Conservation (phyloP, 2,113 vertebrate genomes). For the Oplegnathus fasciatus region DNA sequence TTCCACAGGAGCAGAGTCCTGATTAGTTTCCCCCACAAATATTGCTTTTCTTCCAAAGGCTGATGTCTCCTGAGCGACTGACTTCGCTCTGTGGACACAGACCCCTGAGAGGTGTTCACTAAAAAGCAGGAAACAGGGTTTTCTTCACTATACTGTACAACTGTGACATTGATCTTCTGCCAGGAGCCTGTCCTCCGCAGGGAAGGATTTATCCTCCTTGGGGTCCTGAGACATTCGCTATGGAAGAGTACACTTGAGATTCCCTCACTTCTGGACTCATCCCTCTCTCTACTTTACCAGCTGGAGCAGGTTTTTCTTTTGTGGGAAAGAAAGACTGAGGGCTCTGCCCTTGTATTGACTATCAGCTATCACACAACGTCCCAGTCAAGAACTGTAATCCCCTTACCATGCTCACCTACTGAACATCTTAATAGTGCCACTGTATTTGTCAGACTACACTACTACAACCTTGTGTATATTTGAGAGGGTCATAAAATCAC, state of each 20-base stretch:
- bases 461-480: no score
- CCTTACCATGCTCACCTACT: not conserved
- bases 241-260: not conserved
- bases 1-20: not conserved
- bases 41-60: not conserved
- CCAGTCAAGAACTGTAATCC: not conserved
- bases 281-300: not conserved
- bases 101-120: not conserved
- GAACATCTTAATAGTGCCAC: not conserved
- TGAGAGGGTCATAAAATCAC: no score
- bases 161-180: constrained; percentile 43
- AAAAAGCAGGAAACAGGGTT: constrained; percentile 27
- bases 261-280: not conserved
- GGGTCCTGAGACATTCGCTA: not conserved
- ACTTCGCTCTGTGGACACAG: not conserved
- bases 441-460: not conserved
- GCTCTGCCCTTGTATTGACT: not conserved
- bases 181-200: not conserved
- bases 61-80: not conserved
- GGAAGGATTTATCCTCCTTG: constrained; percentile 9
- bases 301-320: constrained; percentile 10
- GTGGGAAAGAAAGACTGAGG: not conserved
- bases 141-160: not conserved
- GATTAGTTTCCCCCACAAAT: not conserved
- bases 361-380: not conserved